Conservation (phyloP, 2,888 invertebrate species). For the Noctua janthina region DNA sequence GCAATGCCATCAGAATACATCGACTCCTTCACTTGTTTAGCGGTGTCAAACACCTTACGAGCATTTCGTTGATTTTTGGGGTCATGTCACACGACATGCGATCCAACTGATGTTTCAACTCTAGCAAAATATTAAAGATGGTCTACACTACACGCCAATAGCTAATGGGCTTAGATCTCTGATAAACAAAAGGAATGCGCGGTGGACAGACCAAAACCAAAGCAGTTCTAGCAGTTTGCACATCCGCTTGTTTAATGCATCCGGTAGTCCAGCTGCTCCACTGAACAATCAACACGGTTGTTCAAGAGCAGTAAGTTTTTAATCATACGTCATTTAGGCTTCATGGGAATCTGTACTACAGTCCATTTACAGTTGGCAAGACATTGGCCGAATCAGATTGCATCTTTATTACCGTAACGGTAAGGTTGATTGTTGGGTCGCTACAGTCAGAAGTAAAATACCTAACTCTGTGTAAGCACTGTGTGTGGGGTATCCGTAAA, state of each 20-base stretch:
- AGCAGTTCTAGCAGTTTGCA: background rate
- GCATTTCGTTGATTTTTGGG: background rate
- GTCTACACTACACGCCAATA: background rate
- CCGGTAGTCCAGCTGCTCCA: slow-evolving; percentile 12
- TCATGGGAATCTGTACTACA: slow-evolving; percentile 23
- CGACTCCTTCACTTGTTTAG: too few relatives aligned
- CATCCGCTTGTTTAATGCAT: background rate
- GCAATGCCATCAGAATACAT: background rate
- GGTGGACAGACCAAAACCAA: background rate
- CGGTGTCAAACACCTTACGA: background rate
- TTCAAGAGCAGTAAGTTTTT: slow-evolving; percentile 11
- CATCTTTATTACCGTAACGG: background rate
- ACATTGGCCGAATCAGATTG: background rate
- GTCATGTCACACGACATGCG: too few relatives aligned
- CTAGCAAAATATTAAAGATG: background rate
- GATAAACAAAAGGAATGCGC: background rate
- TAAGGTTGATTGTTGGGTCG: background rate
- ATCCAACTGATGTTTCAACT: background rate
- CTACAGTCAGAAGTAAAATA: background rate
- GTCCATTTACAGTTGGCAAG: background rate
- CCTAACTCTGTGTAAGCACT: background rate
- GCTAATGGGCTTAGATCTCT: background rate
- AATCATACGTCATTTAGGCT: background rate
- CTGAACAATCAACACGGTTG: slow-evolving; percentile 24
- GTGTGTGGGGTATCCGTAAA: background rate